Conservation (phyloP, 2,797 vertebrate genomes). For the Sardinella longiceps region DNA sequence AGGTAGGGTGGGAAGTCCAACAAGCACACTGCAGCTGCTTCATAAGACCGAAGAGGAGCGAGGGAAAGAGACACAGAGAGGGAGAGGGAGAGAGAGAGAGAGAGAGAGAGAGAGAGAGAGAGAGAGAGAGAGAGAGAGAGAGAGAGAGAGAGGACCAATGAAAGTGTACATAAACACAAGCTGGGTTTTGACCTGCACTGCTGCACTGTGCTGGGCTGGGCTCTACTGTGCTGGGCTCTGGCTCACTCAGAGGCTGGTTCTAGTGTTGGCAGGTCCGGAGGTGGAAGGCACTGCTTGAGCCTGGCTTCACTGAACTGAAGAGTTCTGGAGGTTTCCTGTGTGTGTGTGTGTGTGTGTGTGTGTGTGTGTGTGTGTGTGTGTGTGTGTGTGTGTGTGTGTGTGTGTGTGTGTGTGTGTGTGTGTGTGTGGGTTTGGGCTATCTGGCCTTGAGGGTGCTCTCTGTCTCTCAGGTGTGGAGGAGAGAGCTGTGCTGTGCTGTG, state of each 20-base stretch:
- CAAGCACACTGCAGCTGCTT: slow-evolving; percentile 68
- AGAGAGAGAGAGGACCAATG: slow-evolving; percentile 53
- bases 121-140: slow-evolving; percentile 62
- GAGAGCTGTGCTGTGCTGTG: no score
- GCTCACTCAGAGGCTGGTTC: slow-evolving; percentile 20
- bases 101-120: slow-evolving; percentile 59
- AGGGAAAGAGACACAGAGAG: slow-evolving; percentile 43
- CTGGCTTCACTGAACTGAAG: slow-evolving; percentile 17
- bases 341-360: slow-evolving; percentile 48
- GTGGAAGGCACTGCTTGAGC: slow-evolving; percentile 42
- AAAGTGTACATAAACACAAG: background rate
- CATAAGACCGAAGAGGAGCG: slow-evolving; percentile 72
- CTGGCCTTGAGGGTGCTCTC: background rate
- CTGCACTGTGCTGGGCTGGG: no score
- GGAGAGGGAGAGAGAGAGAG: slow-evolving; percentile 37
- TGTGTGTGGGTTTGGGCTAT: slow-evolving; percentile 21
- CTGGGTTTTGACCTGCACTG: no score
- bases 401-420: slow-evolving; percentile 32
- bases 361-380: slow-evolving; percentile 62
- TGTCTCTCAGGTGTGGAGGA: background rate
- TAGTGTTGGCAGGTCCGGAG: slow-evolving; percentile 24
- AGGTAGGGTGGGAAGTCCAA: background rate
- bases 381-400: slow-evolving; percentile 30
- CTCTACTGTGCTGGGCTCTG: background rate
- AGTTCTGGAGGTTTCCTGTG: slow-evolving; percentile 23